These are phyloP conservation scores for Thysanoteuthis rhombus DNA, from an alignment of 2,888 invertebrate genomes.

Conservation along the genomic window DNA sequence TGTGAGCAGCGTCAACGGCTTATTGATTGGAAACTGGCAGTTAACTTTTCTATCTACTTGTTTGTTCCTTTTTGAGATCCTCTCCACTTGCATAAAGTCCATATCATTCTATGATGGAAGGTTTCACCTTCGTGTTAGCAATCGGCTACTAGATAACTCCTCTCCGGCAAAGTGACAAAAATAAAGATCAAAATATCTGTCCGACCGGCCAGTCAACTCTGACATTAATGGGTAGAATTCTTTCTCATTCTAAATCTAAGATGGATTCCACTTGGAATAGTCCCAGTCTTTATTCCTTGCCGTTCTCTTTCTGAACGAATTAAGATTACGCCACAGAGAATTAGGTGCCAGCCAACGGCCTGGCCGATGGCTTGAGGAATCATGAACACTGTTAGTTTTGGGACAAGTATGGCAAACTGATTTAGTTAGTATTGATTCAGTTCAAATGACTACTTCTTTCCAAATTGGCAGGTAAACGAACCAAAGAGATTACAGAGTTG, in stretches of 20 bases:
- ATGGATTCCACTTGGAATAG: neutral
- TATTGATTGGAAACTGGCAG: neutral
- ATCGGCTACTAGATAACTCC: neutral
- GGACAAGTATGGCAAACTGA: neutral
- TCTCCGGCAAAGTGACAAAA: neutral
- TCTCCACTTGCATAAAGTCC: neutral
- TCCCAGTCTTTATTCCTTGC: neutral
- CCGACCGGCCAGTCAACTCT: neutral
- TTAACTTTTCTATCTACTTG: neutral
- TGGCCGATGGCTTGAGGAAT: neutral
- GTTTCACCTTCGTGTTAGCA: no score
- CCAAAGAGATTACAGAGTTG: no score
- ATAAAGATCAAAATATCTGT: slow-evolving; percentile 12
- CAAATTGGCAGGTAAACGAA: neutral
- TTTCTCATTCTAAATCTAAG: neutral
- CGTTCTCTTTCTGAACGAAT: neutral
- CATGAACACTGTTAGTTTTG: neutral
- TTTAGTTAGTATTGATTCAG: neutral
- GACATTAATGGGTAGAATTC: neutral
- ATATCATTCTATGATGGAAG: neutral
- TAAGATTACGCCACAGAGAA: neutral
- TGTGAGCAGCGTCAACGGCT: no score
- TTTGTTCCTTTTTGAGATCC: neutral
- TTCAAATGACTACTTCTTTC: neutral
- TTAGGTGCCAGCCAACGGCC: neutral